phyloP scores from a whole-genome alignment of 92 coral and sea anemone genomes.

The Ricordea florida region DNA sequence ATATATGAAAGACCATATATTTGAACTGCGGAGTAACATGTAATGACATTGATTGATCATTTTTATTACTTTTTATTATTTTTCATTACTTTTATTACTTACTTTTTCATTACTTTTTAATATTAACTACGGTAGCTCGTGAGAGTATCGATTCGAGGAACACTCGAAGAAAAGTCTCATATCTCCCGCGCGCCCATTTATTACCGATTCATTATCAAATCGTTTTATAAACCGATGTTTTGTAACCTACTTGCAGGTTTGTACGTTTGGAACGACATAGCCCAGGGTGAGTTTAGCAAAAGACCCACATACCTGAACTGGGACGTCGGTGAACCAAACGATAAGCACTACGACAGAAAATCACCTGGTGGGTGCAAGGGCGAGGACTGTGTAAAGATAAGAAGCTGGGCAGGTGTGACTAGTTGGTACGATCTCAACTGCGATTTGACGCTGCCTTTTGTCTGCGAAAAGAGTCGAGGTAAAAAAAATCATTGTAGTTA shows the following conservation, averaged over 20 bases:
- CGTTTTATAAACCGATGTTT: background rate
- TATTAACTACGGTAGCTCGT: no score
- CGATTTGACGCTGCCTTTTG: conserved; percentile 70
- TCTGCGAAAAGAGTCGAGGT: conserved; percentile 92
- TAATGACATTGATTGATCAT: no score
- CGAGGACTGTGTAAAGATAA: conserved; percentile 93
- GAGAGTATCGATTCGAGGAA: no score
- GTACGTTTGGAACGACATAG: conserved; percentile 93
- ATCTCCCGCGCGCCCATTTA: no score
- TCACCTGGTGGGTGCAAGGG: conserved; percentile 77
- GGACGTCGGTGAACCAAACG: conserved; percentile 93
- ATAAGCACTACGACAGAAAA: conserved; percentile 70
- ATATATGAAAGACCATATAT: no score
- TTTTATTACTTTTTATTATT: no score
- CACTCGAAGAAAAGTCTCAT: no score
- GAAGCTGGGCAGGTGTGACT: conserved; percentile 71
- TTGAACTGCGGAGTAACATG: no score
- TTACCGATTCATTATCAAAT: no score
- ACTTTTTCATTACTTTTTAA: no score
- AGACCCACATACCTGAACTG: conserved; percentile 83
- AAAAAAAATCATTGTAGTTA: background rate
- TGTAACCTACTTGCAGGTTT: conserved; percentile 41
- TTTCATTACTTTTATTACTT: no score
- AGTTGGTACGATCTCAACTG: conserved; percentile 91
- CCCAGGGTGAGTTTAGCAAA: conserved; percentile 72